Conservation (phyloP, 2,113 vertebrate genomes). For the Amblyornis subalaris region DNA sequence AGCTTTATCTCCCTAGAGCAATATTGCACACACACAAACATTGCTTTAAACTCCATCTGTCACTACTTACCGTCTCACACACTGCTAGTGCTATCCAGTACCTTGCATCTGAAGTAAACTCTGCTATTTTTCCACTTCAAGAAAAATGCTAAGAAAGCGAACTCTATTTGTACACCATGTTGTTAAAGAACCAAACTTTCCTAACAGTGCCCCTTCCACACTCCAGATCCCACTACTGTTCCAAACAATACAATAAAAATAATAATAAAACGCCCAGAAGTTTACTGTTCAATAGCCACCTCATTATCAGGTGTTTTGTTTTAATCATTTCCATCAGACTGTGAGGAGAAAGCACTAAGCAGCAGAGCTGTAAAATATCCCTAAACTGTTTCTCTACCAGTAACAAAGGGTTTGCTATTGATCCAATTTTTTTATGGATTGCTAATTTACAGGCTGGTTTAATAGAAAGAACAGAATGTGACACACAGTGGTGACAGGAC, state of each 20-base stretch:
- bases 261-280: background rate
- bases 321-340: background rate
- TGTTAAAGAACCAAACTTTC: conserved; percentile 25
- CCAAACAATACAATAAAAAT: background rate
- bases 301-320: background rate
- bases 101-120: background rate
- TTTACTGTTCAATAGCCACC: background rate
- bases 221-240: background rate
- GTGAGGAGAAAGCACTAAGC: background rate
- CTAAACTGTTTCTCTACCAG: background rate
- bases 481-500: background rate
- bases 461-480: background rate
- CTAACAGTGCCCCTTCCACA: background rate
- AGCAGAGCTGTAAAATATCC: background rate
- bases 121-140: background rate
- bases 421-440: background rate
- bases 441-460: background rate
- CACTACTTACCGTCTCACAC: background rate
- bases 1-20: background rate
- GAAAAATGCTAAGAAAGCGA: background rate
- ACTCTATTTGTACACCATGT: background rate
- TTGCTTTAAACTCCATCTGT: background rate
- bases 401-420: background rate
- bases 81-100: background rate
- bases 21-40: background rate